phyloP scores from a whole-genome alignment of 2,113 vertebrate genomes.

The Sitta europaea region DNA sequence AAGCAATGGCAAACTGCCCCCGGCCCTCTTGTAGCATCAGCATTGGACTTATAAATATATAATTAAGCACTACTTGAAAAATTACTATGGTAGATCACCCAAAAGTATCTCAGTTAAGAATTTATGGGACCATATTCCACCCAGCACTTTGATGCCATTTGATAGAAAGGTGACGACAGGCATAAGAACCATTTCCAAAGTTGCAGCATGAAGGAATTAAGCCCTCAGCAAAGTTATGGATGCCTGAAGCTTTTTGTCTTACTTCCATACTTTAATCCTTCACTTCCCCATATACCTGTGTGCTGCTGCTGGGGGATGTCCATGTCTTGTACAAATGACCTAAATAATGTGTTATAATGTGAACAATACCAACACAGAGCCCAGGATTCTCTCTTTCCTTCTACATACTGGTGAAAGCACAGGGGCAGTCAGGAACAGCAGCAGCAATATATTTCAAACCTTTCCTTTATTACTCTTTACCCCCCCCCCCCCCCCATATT shows the following conservation, averaged over 20 bases:
- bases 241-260: background rate
- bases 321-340: background rate
- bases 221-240: slow-evolving; percentile 20
- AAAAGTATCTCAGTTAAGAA: slow-evolving; percentile 61
- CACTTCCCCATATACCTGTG: background rate
- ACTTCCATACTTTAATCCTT: background rate
- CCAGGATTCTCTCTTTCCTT: background rate
- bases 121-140: slow-evolving; percentile 17
- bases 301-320: background rate
- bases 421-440: background rate
- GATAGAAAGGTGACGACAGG: slow-evolving; percentile 15
- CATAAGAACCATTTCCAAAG: slow-evolving; percentile 44
- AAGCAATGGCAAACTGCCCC: background rate
- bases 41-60: slow-evolving; percentile 49
- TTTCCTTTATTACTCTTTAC: background rate
- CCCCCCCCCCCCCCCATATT: background rate
- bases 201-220: slow-evolving; percentile 46
- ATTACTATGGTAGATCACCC: slow-evolving; percentile 1
- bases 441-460: background rate
- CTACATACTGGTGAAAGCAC: background rate
- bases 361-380: background rate
- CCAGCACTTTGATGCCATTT: slow-evolving; percentile 34
- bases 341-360: background rate
- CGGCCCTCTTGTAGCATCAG: background rate
- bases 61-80: slow-evolving; percentile 53